A percentile compares a stretch with the other conserved stretches of the same genome.
phyloP scores from a whole-genome alignment of 1,140 invertebrate species.

The Trissolcus basalis region DNA sequence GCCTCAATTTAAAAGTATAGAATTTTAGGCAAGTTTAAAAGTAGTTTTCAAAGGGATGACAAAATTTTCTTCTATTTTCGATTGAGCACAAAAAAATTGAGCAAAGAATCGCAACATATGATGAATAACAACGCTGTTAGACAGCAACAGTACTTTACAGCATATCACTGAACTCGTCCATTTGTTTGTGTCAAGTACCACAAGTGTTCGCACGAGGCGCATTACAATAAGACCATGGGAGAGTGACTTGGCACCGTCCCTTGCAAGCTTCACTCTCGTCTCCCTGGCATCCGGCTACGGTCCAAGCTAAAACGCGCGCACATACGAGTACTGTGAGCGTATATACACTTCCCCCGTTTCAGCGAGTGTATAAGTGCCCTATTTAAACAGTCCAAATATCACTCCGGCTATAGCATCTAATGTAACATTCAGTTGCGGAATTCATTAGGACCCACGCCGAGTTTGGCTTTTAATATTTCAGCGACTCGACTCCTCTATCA shows the following conservation, averaged over 20 bases:
- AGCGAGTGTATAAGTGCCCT: constrained; percentile 23
- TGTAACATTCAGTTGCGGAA: constrained; percentile 26
- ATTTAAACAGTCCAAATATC: constrained; percentile 47
- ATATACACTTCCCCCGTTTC: too few relatives aligned
- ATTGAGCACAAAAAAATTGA: too few relatives aligned
- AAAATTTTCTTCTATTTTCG: too few relatives aligned
- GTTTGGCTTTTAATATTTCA: constrained; percentile 37
- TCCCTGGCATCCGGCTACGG: constrained; percentile 48
- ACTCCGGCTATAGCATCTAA: constrained; percentile 18
- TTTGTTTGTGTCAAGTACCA: constrained; percentile 46
- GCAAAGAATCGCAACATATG: too few relatives aligned
- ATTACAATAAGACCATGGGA: constrained; percentile 52
- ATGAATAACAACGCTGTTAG: too few relatives aligned
- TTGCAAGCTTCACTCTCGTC: constrained; percentile 27
- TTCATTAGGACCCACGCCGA: constrained; percentile 13
- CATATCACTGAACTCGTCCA: constrained; percentile 28
- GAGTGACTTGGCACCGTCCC: constrained; percentile 46
- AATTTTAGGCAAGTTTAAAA: too few relatives aligned
- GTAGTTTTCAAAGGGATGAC: too few relatives aligned
- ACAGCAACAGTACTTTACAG: too few relatives aligned
- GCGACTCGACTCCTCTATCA: constrained; percentile 27
- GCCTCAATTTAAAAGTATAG: too few relatives aligned
- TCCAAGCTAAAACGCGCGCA: constrained; percentile 22
- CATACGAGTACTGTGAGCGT: constrained; percentile 1
- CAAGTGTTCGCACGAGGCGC: constrained; percentile 51